These are phyloP conservation scores for Erpobdella octoculata DNA, from an alignment of 2,888 invertebrate species.

Conservation along the genomic window DNA sequence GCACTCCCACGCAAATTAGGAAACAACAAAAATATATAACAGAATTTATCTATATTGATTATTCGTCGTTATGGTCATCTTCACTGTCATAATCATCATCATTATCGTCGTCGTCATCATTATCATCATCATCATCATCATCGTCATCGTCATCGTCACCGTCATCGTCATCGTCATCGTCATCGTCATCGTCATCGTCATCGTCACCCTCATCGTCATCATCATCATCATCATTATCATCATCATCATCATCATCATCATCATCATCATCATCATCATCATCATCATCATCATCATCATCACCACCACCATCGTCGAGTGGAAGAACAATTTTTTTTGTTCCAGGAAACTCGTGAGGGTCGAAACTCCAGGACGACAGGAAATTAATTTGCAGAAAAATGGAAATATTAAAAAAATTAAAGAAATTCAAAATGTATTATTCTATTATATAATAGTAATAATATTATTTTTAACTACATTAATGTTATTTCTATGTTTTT, in stretches of 20 bases:
- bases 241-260: background rate
- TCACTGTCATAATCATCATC: background rate
- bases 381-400: background rate
- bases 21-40: too few relatives aligned
- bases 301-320: background rate
- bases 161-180: slow-evolving; percentile 21
- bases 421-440: too few relatives aligned
- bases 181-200: slow-evolving; percentile 23
- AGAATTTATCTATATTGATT: too few relatives aligned
- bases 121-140: slow-evolving; percentile 12
- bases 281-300: background rate
- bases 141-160: slow-evolving; percentile 17
- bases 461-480: too few relatives aligned
- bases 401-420: too few relatives aligned
- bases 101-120: slow-evolving; percentile 11
- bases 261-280: slow-evolving; percentile 9
- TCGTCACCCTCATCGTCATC: slow-evolving; percentile 15
- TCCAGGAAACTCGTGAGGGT: background rate
- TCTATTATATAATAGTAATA: too few relatives aligned
- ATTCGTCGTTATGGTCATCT: too few relatives aligned
- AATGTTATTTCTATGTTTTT: too few relatives aligned
- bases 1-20: too few relatives aligned
- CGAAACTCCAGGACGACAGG: too few relatives aligned
- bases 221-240: slow-evolving; percentile 17
- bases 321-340: too few relatives aligned